phyloP scores from a whole-genome alignment of 2,888 invertebrate genomes.

The Teinopalpus imperialis region DNA sequence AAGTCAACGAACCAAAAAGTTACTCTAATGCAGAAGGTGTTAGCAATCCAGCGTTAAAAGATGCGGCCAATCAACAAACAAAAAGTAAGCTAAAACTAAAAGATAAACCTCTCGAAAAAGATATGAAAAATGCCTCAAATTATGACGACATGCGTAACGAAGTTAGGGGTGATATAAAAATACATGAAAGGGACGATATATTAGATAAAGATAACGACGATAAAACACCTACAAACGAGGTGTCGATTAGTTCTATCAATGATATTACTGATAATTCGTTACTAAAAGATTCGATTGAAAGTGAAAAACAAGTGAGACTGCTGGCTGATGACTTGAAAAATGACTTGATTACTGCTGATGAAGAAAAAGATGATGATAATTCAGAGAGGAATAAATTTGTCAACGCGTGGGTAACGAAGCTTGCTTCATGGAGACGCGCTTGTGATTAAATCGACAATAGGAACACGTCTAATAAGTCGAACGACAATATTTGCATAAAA shows the following conservation, averaged over 20 bases:
- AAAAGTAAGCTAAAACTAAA: slow-evolving; percentile 56
- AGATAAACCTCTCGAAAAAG: slow-evolving; percentile 61
- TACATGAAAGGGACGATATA: slow-evolving; percentile 51
- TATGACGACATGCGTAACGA: slow-evolving; percentile 58
- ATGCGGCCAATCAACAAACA: slow-evolving; percentile 51
- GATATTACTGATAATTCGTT: slow-evolving; percentile 76
- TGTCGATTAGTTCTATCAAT: slow-evolving; percentile 72
- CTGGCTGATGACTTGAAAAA: slow-evolving; percentile 74
- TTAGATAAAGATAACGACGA: slow-evolving; percentile 61
- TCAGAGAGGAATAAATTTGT: slow-evolving; percentile 78
- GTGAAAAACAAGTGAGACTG: slow-evolving; percentile 68
- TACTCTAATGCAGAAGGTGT: slow-evolving; percentile 37
- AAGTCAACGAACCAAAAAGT: slow-evolving; percentile 47
- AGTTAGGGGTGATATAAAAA: slow-evolving; percentile 48
- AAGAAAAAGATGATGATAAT: slow-evolving; percentile 77
- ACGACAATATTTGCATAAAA: slow-evolving; percentile 57
- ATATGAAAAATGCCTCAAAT: slow-evolving; percentile 67
- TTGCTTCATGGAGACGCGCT: slow-evolving; percentile 70
- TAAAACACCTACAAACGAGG: slow-evolving; percentile 76
- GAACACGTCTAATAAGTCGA: slow-evolving; percentile 53
- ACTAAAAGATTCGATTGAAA: slow-evolving; percentile 73
- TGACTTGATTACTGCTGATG: slow-evolving; percentile 75
- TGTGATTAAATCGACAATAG: slow-evolving; percentile 65
- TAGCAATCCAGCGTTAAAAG: slow-evolving; percentile 37
- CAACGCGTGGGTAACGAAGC: slow-evolving; percentile 73